These are phyloP conservation scores for Magallana nippona DNA, from an alignment of 2,888 invertebrate genomes.

Conservation along the genomic window DNA sequence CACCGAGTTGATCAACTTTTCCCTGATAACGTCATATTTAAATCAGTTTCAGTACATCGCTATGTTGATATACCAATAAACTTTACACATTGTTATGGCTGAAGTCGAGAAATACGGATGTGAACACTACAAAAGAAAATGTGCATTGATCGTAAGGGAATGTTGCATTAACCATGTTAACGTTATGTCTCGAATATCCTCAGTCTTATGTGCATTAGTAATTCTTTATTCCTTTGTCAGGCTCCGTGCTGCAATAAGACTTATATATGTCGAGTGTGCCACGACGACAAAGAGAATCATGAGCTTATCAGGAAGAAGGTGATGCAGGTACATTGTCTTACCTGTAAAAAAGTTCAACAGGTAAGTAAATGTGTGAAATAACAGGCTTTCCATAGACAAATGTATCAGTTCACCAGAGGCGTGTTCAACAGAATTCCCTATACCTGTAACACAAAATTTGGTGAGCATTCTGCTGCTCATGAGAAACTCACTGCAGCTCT, in stretches of 20 bases:
- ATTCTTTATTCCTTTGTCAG: constrained; percentile 82
- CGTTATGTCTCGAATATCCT: too few species aligned
- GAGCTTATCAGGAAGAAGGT: constrained; percentile 91
- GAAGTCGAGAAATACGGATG: constrained; percentile 83
- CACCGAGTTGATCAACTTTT: neutral
- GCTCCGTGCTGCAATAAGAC: constrained; percentile 94
- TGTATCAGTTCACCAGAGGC: too few species aligned
- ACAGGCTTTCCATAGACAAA: neutral
- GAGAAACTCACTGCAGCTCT: too few species aligned
- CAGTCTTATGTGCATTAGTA: too few species aligned
- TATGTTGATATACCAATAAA: too few species aligned
- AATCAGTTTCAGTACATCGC: too few species aligned
- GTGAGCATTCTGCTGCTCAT: too few species aligned
- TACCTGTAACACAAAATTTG: too few species aligned
- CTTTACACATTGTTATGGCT: neutral
- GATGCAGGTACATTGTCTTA: constrained; percentile 89
- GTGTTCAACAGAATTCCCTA: too few species aligned
- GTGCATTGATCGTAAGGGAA: constrained; percentile 89
- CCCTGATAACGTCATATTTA: neutral
- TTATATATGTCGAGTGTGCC: constrained; percentile 93
- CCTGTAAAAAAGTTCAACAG: constrained; percentile 88
- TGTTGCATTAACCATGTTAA: too few species aligned
- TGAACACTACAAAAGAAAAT: constrained; percentile 90
- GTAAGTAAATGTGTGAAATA: constrained; percentile 57
- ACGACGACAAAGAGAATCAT: constrained; percentile 92